Evolutionary conservation across 2,888 invertebrate species (phyloP).

Genomic region (Dyspetes luteomarginatus): DNA sequence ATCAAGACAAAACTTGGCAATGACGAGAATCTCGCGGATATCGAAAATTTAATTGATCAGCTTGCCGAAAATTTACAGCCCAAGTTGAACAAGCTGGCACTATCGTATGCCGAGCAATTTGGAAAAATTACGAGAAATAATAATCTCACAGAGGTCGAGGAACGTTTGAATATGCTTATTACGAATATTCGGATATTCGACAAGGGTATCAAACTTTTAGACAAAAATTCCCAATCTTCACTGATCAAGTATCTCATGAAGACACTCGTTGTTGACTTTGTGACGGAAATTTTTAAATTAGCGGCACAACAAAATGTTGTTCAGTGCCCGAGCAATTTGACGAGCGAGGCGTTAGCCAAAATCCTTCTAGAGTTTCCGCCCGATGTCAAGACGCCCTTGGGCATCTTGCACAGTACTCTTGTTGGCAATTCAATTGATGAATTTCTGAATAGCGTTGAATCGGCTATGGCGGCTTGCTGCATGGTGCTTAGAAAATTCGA

Average conservation of each 20-base stretch:
- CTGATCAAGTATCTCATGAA: conserved; percentile 93
- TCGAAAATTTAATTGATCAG: conserved; percentile 89
- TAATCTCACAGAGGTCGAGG: conserved; percentile 85
- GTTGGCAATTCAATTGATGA: conserved; percentile 90
- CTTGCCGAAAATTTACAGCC: conserved; percentile 89
- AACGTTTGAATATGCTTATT: conserved; percentile 91
- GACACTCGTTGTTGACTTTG: conserved; percentile 92
- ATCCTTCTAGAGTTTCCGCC: conserved; percentile 88
- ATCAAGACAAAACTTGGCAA: conserved; percentile 87
- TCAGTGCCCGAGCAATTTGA: conserved; percentile 86
- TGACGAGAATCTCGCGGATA: conserved; percentile 85
- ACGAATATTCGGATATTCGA: conserved; percentile 92
- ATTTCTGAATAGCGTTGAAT: conserved; percentile 90
- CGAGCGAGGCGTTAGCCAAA: conserved; percentile 87
- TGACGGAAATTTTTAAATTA: conserved; percentile 91
- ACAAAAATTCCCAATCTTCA: conserved; percentile 87
- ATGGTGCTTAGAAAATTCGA: conserved; percentile 95
- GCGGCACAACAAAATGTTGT: conserved; percentile 87
- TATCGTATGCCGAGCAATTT: conserved; percentile 89
- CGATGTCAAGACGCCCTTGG: conserved; percentile 88
- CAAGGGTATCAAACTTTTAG: conserved; percentile 89
- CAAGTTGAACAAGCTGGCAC: conserved; percentile 88
- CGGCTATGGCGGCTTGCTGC: conserved; percentile 88
- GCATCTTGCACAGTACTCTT: conserved; percentile 88
- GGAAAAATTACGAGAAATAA: conserved; percentile 87